Evolutionary conservation across 2,888 invertebrate genomes (phyloP), one percentile per base, ranked within the genome.

Genomic region (Mellilla xanthometata): DNA sequence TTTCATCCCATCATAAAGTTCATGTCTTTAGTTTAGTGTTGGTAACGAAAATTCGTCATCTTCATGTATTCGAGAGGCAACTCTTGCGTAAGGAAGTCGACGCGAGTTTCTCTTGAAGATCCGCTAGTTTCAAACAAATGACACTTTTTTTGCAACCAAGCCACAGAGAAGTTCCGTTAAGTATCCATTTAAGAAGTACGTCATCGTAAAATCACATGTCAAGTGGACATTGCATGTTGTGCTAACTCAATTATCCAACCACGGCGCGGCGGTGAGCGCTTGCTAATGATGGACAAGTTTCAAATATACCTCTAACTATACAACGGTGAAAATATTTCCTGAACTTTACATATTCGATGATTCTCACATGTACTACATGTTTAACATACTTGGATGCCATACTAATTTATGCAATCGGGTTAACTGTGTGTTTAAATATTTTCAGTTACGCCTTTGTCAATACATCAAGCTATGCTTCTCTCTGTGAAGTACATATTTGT

Each of bases 141-240:
- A 40, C 46, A 46, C 40, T 46, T 46, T 41, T 45, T 46, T 46
- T 46, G 46, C 46, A 40, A 34, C 28, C 39, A 39, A 46, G 40
- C 46, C 46, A 22, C 46, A 40, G 23, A 39, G 24, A n/a, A 45
- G 46, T 46, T 46, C 46, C 46, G 46, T 46, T 46, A 46, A 32
- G 40, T 40, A 30, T 46, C 46, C 40, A 40, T 46, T 39, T 46
- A 36, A 31, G 40, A 22, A 22, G 15, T 40, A 46, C 46, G 46
- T 46, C 46, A 46, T 46, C 40, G 27, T 9, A 40, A 46, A 46
- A 40, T 46, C 46, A 46, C 46, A 46, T 40, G 46, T 46, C 46
- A 40, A 46, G 46, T 40, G 40, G 40, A 40, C 46, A 46, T 40
- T 35, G 39, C 46, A 40, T 46, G 45, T 39, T 45, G 39, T 45